Percentiles rank a stretch among this genome's conserved stretches.
Evolutionary conservation across 2,888 invertebrate species (phyloP).

Genomic region (Trachelus iudaicus): DNA sequence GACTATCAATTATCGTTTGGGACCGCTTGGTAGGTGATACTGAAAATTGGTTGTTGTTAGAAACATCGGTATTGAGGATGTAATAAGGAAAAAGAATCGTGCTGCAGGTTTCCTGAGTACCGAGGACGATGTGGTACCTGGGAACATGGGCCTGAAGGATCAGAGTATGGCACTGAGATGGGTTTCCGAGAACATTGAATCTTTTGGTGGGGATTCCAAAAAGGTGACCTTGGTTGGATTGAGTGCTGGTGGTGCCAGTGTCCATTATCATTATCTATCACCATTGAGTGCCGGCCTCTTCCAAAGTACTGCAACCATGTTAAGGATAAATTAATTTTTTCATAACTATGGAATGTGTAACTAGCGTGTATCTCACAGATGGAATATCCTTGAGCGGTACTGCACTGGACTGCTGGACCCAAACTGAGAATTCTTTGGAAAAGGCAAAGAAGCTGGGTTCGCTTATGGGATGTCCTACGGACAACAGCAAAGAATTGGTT

Average conservation of each 20-base stretch:
- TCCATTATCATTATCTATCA: constrained; percentile 78
- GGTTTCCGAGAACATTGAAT: constrained; percentile 75
- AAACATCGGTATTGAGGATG: not conserved
- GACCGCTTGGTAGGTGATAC: constrained; percentile 71
- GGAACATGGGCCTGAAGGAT: constrained; percentile 81
- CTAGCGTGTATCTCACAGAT: constrained; percentile 41
- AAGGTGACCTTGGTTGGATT: constrained; percentile 76
- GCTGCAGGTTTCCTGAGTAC: constrained; percentile 78
- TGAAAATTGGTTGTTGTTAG: not conserved
- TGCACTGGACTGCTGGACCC: constrained; percentile 69
- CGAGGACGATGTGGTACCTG: constrained; percentile 75
- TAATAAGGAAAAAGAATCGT: not conserved
- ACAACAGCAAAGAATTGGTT: constrained; percentile 69
- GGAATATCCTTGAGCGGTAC: constrained; percentile 80
- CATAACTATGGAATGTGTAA: not conserved
- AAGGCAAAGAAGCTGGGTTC: constrained; percentile 73
- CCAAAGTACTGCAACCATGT: constrained; percentile 33
- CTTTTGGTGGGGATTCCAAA: constrained; percentile 79
- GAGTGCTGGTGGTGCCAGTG: constrained; percentile 81
- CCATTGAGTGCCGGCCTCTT: constrained; percentile 71
- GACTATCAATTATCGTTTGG: constrained; percentile 78
- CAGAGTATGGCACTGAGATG: constrained; percentile 78
- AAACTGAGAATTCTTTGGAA: constrained; percentile 65
- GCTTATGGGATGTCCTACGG: constrained; percentile 73
- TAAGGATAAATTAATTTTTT: not conserved